These are phyloP conservation scores for Chrysochloris asiatica DNA, from an alignment of 2,113 vertebrate genomes.

Conservation along the genomic window DNA sequence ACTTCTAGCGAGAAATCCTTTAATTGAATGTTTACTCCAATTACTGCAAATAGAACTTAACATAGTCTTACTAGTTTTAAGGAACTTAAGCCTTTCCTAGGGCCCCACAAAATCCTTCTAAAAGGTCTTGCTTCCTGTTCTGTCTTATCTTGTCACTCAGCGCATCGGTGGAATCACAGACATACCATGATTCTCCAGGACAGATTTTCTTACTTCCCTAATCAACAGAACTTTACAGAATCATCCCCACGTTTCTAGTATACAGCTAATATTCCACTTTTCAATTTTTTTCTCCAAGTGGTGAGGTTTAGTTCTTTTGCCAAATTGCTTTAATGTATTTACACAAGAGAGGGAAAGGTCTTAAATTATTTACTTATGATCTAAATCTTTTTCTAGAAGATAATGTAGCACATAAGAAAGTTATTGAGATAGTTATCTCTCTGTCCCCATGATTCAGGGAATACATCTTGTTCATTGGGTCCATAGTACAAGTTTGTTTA, in stretches of 20 bases:
- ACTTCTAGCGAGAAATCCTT: slow-evolving; percentile 58
- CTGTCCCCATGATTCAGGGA: not conserved
- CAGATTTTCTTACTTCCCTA: not conserved
- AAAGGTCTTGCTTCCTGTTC: slow-evolving; percentile 55
- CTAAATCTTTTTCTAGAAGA: not conserved
- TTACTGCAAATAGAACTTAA: slow-evolving; percentile 47
- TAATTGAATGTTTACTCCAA: slow-evolving; percentile 67
- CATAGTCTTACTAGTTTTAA: slow-evolving; percentile 42
- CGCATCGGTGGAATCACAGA: not conserved
- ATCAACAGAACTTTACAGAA: not conserved
- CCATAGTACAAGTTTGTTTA: not conserved
- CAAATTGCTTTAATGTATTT: not conserved
- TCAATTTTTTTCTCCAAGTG: not conserved
- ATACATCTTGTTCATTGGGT: not conserved
- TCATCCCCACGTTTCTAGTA: not conserved
- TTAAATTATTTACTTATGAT: not conserved
- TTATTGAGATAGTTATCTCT: too few species aligned
- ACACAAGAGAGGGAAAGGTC: not conserved
- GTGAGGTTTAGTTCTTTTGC: not conserved
- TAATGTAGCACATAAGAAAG: not conserved
- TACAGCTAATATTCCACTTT: not conserved
- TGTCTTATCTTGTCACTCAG: slow-evolving; percentile 28
- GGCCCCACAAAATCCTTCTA: slow-evolving; percentile 16
- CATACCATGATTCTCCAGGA: accelerated
- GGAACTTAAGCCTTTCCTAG: slow-evolving; percentile 32